Evolutionary conservation across 2,888 invertebrate genomes (phyloP).

Genomic region (Syrphus vitripennis): DNA sequence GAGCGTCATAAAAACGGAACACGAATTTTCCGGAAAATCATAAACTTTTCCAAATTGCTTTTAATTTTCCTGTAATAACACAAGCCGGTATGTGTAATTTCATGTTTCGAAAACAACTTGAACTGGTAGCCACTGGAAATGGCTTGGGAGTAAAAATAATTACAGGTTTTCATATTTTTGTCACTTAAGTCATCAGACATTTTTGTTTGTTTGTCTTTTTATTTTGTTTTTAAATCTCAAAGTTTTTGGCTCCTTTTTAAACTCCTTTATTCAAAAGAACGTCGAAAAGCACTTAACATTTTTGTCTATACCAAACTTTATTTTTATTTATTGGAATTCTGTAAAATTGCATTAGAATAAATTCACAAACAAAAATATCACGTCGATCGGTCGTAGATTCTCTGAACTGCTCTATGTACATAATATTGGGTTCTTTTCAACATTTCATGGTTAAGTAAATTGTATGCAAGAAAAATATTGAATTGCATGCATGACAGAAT

Average conservation of each 20-base stretch:
- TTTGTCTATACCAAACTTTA: neutral
- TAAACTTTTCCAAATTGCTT: too few species aligned
- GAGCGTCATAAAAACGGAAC: too few species aligned
- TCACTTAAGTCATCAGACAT: neutral
- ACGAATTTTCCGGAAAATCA: too few species aligned
- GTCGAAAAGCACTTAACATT: neutral
- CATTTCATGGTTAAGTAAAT: constrained; percentile 69
- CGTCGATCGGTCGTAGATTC: constrained; percentile 18
- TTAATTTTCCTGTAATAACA: too few species aligned
- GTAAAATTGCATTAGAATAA: constrained; percentile 13
- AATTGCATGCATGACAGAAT: constrained; percentile 69
- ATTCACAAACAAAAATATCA: constrained; percentile 10
- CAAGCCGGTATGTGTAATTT: too few species aligned
- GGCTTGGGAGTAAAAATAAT: too few species aligned
- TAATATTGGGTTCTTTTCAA: constrained; percentile 35
- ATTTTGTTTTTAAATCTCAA: neutral
- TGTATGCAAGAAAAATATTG: constrained; percentile 69
- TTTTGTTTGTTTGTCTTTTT: neutral
- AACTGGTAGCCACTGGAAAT: too few species aligned
- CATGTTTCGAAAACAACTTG: too few species aligned
- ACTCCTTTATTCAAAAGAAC: neutral
- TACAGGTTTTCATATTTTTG: too few species aligned
- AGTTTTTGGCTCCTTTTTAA: neutral
- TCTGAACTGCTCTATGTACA: neutral
- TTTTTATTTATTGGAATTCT: constrained; percentile 15